Conservation (phyloP, 2,113 vertebrate genomes). For the Sinocyclocheilus maitianheensis region DNA sequence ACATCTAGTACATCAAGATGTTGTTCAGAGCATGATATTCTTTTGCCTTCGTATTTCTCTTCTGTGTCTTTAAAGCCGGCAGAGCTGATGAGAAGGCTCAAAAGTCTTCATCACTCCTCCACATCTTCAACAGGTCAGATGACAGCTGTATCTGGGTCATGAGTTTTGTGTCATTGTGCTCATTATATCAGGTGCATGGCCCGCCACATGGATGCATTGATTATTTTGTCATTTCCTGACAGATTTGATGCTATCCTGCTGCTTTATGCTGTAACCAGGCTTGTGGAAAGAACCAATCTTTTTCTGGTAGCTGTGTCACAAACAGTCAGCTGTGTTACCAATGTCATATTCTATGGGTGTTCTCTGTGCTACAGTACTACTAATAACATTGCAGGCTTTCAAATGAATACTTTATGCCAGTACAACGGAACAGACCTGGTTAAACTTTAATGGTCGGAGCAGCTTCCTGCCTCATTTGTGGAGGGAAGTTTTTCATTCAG, state of each 20-base stretch:
- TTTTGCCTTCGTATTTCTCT: background rate
- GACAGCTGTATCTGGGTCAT: background rate
- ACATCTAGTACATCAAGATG: background rate
- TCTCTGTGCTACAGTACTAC: conserved; percentile 23
- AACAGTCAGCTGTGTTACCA: background rate
- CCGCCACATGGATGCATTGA: background rate
- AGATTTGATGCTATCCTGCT: background rate
- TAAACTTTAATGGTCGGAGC: background rate
- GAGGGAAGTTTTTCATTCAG: background rate
- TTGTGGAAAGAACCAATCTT: no score
- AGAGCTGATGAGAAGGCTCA: background rate
- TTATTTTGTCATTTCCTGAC: background rate
- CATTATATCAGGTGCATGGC: background rate
- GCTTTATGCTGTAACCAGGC: no score
- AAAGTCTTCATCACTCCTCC: background rate
- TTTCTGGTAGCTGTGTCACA: no score
- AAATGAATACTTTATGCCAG: background rate
- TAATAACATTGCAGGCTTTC: conserved; percentile 4
- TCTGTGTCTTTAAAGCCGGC: background rate
- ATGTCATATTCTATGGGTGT: background rate
- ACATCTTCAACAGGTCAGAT: background rate
- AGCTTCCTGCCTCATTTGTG: background rate
- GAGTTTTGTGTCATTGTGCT: background rate
- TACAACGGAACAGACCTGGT: no score
- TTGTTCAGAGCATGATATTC: background rate